These are phyloP conservation scores for Sebastes oblongus DNA, from an alignment of 2,797 vertebrate species.

Conservation along the genomic window DNA sequence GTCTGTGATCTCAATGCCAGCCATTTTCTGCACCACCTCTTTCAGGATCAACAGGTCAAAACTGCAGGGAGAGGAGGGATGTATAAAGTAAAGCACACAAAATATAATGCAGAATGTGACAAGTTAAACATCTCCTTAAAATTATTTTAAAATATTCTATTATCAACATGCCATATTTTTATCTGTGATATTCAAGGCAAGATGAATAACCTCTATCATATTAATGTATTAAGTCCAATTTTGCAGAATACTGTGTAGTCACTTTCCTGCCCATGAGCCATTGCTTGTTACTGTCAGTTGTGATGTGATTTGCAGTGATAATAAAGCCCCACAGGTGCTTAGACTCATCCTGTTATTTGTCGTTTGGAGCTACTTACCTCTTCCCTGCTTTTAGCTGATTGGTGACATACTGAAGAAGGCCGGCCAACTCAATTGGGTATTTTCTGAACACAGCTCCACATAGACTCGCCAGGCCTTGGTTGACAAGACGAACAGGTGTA, in stretches of 20 bases:
- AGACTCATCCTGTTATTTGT: not conserved
- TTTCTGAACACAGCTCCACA: slow-evolving; percentile 98
- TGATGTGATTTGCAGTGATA: not conserved
- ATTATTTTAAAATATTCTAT: not conserved
- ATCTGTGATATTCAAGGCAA: not conserved
- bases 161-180: not conserved
- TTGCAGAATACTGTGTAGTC: not conserved
- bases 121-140: not conserved
- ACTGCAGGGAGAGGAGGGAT: slow-evolving; percentile 74
- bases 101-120: not conserved
- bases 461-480: slow-evolving; percentile 93
- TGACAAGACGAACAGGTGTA: slow-evolving; percentile 22
- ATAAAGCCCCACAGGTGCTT: not conserved
- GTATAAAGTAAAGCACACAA: not conserved
- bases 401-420: slow-evolving; percentile 97
- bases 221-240: not conserved
- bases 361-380: slow-evolving; percentile 80
- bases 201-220: not conserved
- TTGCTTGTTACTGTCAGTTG: not conserved
- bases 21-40: slow-evolving; percentile 99
- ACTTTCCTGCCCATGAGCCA: not conserved
- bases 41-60: slow-evolving; percentile 98
- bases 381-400: slow-evolving; percentile 98
- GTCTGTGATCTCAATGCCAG: slow-evolving; percentile 98
- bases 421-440: slow-evolving; percentile 97